Evolutionary conservation across 1,140 invertebrate genomes (phyloP).

Genomic region (Calliopsis andreniformis): DNA sequence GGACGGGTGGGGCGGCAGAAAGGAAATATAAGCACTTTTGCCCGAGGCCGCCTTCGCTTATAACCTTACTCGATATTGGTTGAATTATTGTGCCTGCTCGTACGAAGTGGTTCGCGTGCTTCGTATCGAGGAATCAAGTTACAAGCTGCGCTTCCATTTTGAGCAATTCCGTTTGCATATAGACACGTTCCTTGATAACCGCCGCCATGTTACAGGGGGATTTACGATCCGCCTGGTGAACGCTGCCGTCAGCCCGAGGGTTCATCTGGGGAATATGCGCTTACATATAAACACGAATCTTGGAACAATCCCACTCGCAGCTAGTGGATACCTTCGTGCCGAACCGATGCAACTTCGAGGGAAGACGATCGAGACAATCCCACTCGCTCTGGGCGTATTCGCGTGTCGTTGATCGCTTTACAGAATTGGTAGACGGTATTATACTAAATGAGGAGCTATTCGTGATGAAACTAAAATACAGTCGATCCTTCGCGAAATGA

Average conservation of each 20-base stretch:
- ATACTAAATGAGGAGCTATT: too few species aligned
- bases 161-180: constrained; percentile 63
- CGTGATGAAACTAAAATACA: too few species aligned
- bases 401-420: too few species aligned
- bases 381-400: not conserved
- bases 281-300: constrained; percentile 34
- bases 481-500: too few species aligned
- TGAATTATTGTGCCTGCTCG: constrained; percentile 57
- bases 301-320: constrained; percentile 25
- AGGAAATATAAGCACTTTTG: constrained; percentile 29
- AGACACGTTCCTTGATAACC: constrained; percentile 64
- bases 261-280: constrained; percentile 42
- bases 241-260: constrained; percentile 36
- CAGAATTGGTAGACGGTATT: too few species aligned
- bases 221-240: constrained; percentile 57
- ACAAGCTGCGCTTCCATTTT: constrained; percentile 65
- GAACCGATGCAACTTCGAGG: constrained; percentile 4
- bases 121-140: constrained; percentile 61
- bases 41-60: not conserved
- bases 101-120: constrained; percentile 59
- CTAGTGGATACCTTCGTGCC: not conserved
- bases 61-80: constrained; percentile 44
- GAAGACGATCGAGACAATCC: not conserved
- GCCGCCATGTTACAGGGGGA: constrained; percentile 50
- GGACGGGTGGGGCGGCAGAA: not conserved